A percentile compares a stretch with the other conserved stretches of the same genome.
Conservation (phyloP, 2,888 invertebrate genomes). For the Cacoxenus indagator region DNA sequence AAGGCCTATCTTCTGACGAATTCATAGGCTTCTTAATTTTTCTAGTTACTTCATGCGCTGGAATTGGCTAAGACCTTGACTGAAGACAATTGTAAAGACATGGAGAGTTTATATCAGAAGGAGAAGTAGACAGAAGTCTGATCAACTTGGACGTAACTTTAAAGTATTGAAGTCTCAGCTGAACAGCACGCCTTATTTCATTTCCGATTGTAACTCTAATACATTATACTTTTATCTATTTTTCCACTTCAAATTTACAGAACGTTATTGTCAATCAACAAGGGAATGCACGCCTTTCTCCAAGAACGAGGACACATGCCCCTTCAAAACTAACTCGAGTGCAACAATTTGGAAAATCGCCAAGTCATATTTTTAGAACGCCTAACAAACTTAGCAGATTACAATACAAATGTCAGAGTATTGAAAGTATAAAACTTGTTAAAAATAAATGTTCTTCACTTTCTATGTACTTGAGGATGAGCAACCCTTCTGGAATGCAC, state of each 20-base stretch:
- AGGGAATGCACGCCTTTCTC: neutral
- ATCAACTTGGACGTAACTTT: no score
- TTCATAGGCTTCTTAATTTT: no score
- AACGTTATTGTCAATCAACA: neutral
- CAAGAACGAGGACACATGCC: neutral
- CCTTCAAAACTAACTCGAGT: constrained; percentile 41
- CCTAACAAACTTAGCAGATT: neutral
- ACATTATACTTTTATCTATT: neutral
- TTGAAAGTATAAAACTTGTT: neutral
- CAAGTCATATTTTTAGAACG: constrained; percentile 43
- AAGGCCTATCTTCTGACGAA: no score
- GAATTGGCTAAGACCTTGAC: no score
- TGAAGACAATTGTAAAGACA: no score
- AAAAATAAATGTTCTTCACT: neutral
- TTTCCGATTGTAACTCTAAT: neutral
- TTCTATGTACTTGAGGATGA: neutral
- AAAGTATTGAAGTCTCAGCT: no score
- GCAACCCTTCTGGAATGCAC: neutral
- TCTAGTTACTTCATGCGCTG: no score
- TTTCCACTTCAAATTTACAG: neutral
- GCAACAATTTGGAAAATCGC: constrained; percentile 56
- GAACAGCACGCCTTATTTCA: neutral
- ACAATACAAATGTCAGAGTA: constrained; percentile 13
- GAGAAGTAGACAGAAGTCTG: no score
- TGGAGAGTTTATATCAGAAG: no score